Conservation (phyloP, 2,797 vertebrate species). For the Cyclura pinguis region DNA sequence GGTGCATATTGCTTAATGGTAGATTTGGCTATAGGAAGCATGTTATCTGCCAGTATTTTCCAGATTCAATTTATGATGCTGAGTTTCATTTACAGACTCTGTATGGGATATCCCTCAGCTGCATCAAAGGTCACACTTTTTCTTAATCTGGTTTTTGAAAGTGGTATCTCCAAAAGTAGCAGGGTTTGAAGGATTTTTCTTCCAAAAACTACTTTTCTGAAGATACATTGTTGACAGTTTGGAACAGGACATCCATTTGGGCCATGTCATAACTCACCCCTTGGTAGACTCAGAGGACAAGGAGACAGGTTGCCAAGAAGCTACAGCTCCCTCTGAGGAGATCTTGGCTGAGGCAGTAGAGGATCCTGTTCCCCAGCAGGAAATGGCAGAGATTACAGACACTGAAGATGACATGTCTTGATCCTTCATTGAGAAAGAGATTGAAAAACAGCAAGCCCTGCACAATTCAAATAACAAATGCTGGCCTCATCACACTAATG, state of each 20-base stretch:
- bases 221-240: not conserved
- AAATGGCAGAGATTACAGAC: too few relatives aligned
- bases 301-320: too few relatives aligned
- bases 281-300: too few relatives aligned
- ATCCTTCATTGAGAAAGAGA: too few relatives aligned
- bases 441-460: too few relatives aligned
- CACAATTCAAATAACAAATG: too few relatives aligned
- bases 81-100: slow-evolving; percentile 3
- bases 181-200: not conserved
- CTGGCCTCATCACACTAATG: too few relatives aligned
- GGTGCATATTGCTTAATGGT: not conserved
- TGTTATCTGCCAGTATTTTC: not conserved
- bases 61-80: not conserved
- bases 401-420: too few relatives aligned
- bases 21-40: not conserved
- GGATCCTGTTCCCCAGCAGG: too few relatives aligned
- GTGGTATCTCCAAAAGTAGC: not conserved
- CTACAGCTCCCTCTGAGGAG: too few relatives aligned
- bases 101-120: not conserved
- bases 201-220: not conserved
- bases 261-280: not conserved
- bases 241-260: not conserved
- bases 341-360: too few relatives aligned
- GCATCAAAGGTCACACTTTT: not conserved
- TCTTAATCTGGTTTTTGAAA: not conserved